Percentiles rank a stretch among this genome's conserved stretches.
phyloP scores from a whole-genome alignment of 2,113 vertebrate genomes.

The Hyperopisus bebe region DNA sequence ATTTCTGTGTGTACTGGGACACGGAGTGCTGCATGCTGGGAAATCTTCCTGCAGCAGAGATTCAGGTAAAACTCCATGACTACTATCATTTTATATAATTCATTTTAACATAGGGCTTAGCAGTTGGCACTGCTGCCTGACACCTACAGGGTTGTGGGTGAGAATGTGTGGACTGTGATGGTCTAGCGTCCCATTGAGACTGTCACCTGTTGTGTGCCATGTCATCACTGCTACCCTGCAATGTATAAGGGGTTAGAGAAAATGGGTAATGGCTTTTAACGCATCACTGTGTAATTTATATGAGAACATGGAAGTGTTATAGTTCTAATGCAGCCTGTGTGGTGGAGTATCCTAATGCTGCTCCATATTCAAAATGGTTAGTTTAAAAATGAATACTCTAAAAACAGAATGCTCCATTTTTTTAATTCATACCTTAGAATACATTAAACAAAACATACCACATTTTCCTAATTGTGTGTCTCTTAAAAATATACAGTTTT shows the following conservation, averaged over 20 bases:
- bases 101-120: neutral
- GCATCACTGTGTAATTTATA: neutral
- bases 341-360: neutral
- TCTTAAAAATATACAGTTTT: neutral
- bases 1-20: conserved; percentile 96
- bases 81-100: neutral
- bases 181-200: neutral
- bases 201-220: neutral
- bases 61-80: conserved; percentile 67
- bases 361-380: neutral
- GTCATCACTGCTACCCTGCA: neutral
- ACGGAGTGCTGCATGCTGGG: conserved; percentile 76
- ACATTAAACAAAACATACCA: neutral
- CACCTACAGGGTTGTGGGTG: neutral
- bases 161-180: neutral
- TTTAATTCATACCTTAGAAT: neutral
- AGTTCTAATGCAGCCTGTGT: neutral
- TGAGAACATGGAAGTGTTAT: neutral
- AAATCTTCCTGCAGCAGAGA: conserved; percentile 70
- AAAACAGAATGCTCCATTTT: neutral
- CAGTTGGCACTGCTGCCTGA: neutral
- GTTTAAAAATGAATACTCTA: neutral
- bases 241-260: neutral
- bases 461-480: neutral
- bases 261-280: neutral